Evolutionary conservation across 2,797 vertebrate species (phyloP), one percentile per base, ranked within the genome.

Genomic region (Xenopus petersii): DNA sequence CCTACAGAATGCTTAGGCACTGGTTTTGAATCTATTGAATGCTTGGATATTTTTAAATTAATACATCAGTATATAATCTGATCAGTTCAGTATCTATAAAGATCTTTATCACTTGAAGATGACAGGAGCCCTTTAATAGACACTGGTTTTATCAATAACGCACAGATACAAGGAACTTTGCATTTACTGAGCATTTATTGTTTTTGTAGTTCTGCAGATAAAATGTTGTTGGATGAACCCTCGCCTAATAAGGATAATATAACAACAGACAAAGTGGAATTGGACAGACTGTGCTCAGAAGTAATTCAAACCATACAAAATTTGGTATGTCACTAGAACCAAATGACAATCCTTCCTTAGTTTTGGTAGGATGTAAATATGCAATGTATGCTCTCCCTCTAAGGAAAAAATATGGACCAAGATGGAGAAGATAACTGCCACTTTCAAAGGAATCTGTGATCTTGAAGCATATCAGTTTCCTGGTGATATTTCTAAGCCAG

Each of bases 341-440:
- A 42, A 42, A 42, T 42, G 1, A 42, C 8, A 42, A 5, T 42
- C 36, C 36, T 17, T 48, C 1, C 4, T 17, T n/a, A 15, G 6
- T 51, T n/a, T 5, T 62, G 8, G 10, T 60, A 30, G 2, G 4
- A 60, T 26, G 9, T 60, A 26, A 24, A 26, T 13, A 60, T 60
- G 21, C 24, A 60, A 2, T 10, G 21, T n/a, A 12, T 64, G 16
- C 24, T 12, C 68, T 71, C 70, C 13, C 81, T 84, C 80, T 75
- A 84, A 97, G 96, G 86, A 81, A n/a, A 88, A 86, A 77, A 83
- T 96, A 74, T 88, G 96, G 64, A 73, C 67, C 46, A 98, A 95
- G 88, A 98, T 98, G 95, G 92, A 95, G 84, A 95, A 90, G 80
- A 83, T 98, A 62, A 85, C 91, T 80, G 88, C 82, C 0, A 92